Evolutionary conservation across 1,140 invertebrate genomes (phyloP), one percentile per base, ranked within the genome.

Genomic region (Hycleus phaleratus): DNA sequence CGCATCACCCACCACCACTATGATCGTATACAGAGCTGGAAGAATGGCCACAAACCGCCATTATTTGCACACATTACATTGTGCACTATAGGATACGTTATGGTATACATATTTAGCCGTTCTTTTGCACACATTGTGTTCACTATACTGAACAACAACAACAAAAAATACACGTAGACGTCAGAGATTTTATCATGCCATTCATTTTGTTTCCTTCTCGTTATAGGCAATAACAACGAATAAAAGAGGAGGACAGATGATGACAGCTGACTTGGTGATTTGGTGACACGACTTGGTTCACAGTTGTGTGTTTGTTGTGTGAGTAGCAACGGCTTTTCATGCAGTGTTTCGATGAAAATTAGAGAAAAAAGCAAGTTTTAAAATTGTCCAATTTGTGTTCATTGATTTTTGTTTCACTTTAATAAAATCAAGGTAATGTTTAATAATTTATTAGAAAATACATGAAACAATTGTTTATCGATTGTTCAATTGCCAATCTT

Each of bases 61-160:
- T 71, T 72, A 72, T 72, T 67, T 63, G 68, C 67, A 66, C 61
- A 68, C 66, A 71, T 71, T 71, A 72, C 66, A 67, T 18, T 18
- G 7, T 32, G 7, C 62, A 58, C 58, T 38, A 32, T 32, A 7
- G 32, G 32, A 4, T 32, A 32, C 56, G 46, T 42, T 56, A 38
- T 55, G 61, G 54, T 58, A 40, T 48, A 56, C 57, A 43, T 46
- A 49, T 56, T 46, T 46, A 50, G 49, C 38, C 18, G 18, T 18
- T 18, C 18, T 18, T 18, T 18, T 18, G 18, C 18, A 18, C 18
- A 18, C 18, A 18, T 18, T 18, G 18, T 18, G 18, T 18, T 18
- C 18, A 18, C 18, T 18, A 18, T 18, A 18, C 18, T 18, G 18
- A 39, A 39, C 38, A 39, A 39, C 38, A 39, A 10, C 38, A 39